Evolutionary conservation across 2,113 vertebrate genomes (phyloP), one percentile per base, ranked within the genome.

Genomic region (Vidua macroura): DNA sequence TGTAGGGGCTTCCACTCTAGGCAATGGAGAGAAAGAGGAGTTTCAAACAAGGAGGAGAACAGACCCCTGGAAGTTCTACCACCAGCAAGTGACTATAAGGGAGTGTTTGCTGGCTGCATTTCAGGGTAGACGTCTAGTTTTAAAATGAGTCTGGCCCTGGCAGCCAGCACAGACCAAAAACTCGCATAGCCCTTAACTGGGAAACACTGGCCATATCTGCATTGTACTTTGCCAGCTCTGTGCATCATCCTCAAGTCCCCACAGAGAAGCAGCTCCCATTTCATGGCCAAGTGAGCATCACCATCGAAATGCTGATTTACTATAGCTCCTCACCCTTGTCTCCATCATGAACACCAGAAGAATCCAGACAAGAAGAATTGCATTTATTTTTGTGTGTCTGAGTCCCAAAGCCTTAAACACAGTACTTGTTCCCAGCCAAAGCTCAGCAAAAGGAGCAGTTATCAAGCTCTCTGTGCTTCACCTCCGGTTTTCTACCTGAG

Each of bases 351-450:
- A 46, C 33, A 51, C 19, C 24, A 85, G 66, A 84, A 69, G 56
- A 39, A 53, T n/a, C 49, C 28, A 74, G 51, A 58, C 4, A 70
- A 67, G 33, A 15, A 75, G 70, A 72, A 41, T 1, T n/a, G 37
- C 28, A 46, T 66, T 89, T 80, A 73, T 58, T 84, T 74, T 23
- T 41, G 21, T 31, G 8, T 52, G 27, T 72, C 30, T 56, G 46
- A 86, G 20, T 58, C 31, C 74, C 78, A 59, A 27, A 11, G 16
- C 43, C 37, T 62, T 1, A 1, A n/a, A 53, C 14, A 13, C 37
- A 25, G 31, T 8, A 39, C 19, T 0, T 1, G 30, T 19, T 86
- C 25, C 53, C 28, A 35, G 39, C 0, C n/a, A 27, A 81, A 91
- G 51, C n/a, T 77, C 53, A 49, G 39, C 33, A 64, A 14, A 86